These are phyloP conservation scores for Margaritifera margaritifera DNA, from an alignment of 2,888 invertebrate genomes.

Conservation along the genomic window DNA sequence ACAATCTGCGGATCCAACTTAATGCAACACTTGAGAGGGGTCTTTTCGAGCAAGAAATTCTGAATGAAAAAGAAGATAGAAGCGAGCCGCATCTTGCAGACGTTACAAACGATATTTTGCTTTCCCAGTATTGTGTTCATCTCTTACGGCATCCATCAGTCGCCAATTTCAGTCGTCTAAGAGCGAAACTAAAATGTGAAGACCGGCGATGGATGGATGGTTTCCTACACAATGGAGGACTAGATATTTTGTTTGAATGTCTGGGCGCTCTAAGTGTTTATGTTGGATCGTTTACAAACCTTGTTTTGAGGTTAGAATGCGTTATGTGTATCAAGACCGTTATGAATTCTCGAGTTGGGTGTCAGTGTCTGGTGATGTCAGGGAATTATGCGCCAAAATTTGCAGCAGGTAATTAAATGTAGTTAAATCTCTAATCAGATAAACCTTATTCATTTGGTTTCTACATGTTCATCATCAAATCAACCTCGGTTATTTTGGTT, in stretches of 20 bases:
- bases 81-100: slow-evolving; percentile 35
- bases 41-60: neutral
- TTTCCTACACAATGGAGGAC: slow-evolving; percentile 61
- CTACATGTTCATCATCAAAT: too few species aligned
- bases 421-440: neutral
- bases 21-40: neutral
- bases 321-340: slow-evolving; percentile 66
- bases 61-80: neutral
- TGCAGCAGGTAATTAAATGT: slow-evolving; percentile 79
- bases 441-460: too few species aligned
- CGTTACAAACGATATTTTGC: slow-evolving; percentile 46
- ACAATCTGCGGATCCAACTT: slow-evolving; percentile 17
- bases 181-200: slow-evolving; percentile 55
- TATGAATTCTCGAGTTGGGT: slow-evolving; percentile 93
- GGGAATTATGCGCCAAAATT: slow-evolving; percentile 92
- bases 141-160: slow-evolving; percentile 59
- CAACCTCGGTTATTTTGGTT: too few species aligned
- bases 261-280: slow-evolving; percentile 46
- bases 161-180: slow-evolving; percentile 59
- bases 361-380: slow-evolving; percentile 95
- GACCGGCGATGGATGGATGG: slow-evolving; percentile 62
- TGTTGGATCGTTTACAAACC: slow-evolving; percentile 45
- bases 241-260: slow-evolving; percentile 62
- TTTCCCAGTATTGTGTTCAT: slow-evolving; percentile 52
- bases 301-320: slow-evolving; percentile 64